Base-by-base conservation (phyloP, 2,888 invertebrate genomes). In the Gandaritis pyraliata region DNA sequence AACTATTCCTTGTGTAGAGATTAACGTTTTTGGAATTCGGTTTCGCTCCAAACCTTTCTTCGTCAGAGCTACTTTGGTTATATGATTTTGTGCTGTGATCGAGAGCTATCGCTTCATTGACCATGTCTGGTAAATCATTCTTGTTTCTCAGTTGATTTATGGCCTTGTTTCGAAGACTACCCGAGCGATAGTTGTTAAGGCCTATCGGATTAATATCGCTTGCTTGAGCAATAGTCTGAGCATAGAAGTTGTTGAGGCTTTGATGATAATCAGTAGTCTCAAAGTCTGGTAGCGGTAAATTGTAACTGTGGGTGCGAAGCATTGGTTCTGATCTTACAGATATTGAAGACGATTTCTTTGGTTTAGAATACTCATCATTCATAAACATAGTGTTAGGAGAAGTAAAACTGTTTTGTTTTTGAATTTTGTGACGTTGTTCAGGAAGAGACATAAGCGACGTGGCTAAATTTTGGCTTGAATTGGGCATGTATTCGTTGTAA, bases 81-180 rank as follows among this genome's bases (percentile, higher is more conserved):
- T 86, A 90, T 2, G 81, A 79, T 76, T 90, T 90, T 41, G 87
- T 78, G 72, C 86, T 83, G 65, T 90, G 81, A 65, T 94, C 94
- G 39, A 94, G 88, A 41, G 92, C 94, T 67, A 95, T 91, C 0
- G 95, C 94, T 80, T 95, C 95, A 67, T 95, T 94, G 0, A 95
- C 93, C 93, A 95, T 94, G 76, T 95, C 94, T 0, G 95, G 94
- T 75, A 93, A 83, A 39, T 80, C 75, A 68, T 84, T 88, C 68
- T 89, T 90, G 63, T 83, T 87, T 66, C 78, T 76, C 58, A 79
- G 76, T 58, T 76, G 80, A 60, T 77, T 77, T n/a, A 70, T 72
- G n/a, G 74, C 69, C 33, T 75, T 77, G 64, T 77, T 78, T 70
- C 82, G 73, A 29, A 83, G 73, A 73, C 82, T 86, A 18, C 75